Evolutionary conservation across 1,140 invertebrate genomes (phyloP), one percentile per base, ranked within the genome.

Genomic region (Hypothenemus hampei): DNA sequence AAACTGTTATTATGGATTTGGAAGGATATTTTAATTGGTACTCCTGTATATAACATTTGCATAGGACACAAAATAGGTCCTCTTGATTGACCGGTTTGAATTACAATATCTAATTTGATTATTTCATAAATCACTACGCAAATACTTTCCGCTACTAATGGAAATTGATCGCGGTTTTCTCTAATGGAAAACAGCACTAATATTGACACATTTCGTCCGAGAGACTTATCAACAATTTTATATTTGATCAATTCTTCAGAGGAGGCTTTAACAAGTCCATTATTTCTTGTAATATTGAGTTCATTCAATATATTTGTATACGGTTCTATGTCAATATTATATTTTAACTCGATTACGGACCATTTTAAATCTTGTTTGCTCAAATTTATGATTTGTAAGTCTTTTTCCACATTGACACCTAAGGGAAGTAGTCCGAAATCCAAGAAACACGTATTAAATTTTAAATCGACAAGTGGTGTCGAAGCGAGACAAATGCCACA

Each of bases 111-210:
- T 18, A 50, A 47, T 31, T 63, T 31, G 3, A 57, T 45, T 18
- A 65, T 37, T 46, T 64, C 61, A 37, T 67, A 66, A 7, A 51
- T 59, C 4, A 67, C 44, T 2, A 63, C 13, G 45, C 62, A 66
- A 11, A 62, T 45, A 15, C 41, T 48, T 26, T 65, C 45, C 0
- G 56, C 33, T 31, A 33, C 44, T n/a, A n/a, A n/a, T n/a, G n/a
- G n/a, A n/a, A n/a, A n/a, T 36, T 21, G 46, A 8, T 22, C 24
- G 7, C 5, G 16, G 4, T 47, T 50, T 7, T 56, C 22, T 3
- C 23, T 19, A 13, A 46, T 3, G 3, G 54, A 31, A 24, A 60
- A 53, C 2, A 65, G 52, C 15, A 62, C 37, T 20, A 63, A 23
- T 3, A 63, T 54, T 2, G 62, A 60, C 0, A 59, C 46, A 24